Evolutionary conservation across 92 coral and sea anemone genomes (phyloP), one percentile per base, ranked within the genome.

Genomic region (Blastomussa wellsi): DNA sequence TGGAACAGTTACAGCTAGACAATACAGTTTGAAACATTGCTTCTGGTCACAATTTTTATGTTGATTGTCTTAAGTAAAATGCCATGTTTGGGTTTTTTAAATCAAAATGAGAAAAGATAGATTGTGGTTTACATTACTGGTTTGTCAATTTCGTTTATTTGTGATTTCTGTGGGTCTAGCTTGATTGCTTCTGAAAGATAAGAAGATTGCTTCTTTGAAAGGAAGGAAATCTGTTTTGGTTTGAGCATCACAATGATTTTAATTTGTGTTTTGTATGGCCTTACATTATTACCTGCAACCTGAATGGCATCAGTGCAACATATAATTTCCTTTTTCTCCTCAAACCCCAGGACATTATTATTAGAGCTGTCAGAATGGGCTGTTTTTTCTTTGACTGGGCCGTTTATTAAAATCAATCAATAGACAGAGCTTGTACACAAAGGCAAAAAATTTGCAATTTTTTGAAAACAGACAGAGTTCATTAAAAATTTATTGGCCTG

Each of bases 401-500:
- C 72, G 44, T 74, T 74, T 74, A 74, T 83, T 83, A 38, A 74
- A 83, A 79, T 59, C 65, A 83, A 83, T 83, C 87, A 74, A 64
- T 38, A 67, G 22, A 53, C 32, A 29, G 60, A 72, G 77, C 71
- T 60, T 65, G 66, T 74, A 53, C 85, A 86, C 82, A 86, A 77
- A 79, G 57, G 62, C 74, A 65, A 57, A 68, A 78, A 79, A 87
- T 79, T 92, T 92, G 92, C 90, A 92, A 92, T 85, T 89, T 89
- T 86, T 78, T 84, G 70, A 72, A 85, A 77, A 72, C 91, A 92
- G 94, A 87, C 92, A 88, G 89, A 90, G 90, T 66, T 70, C 82
- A 94, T 94, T 82, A 83, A 94, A 89, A 77, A 94, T 94, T 88
- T 73, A 94, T 94, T 51, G 64, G 72, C 72, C 72, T 71, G 81